phyloP scores from a whole-genome alignment of 2,888 invertebrate species.

The Parasteatoda lunata region DNA sequence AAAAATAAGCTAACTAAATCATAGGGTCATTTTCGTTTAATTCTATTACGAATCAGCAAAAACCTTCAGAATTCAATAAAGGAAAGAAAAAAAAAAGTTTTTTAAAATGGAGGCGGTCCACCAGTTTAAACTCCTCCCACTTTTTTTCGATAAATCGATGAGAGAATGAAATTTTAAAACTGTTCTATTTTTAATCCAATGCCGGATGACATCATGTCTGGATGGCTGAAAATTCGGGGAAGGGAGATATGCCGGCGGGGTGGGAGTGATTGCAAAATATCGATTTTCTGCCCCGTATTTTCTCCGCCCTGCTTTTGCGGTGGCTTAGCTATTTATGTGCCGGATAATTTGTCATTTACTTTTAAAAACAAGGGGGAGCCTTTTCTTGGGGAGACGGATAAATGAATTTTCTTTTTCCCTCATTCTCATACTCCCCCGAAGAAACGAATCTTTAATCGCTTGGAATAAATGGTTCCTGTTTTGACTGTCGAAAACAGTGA shows the following conservation, averaged over 20 bases:
- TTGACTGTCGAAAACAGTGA: too few species aligned
- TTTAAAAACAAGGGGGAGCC: constrained; percentile 27
- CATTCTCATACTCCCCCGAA: background rate
- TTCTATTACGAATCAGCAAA: too few species aligned
- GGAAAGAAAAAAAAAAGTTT: background rate
- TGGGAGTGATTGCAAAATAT: constrained; percentile 61
- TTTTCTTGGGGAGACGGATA: constrained; percentile 9
- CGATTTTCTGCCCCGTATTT: constrained; percentile 38
- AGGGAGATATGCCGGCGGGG: constrained; percentile 15
- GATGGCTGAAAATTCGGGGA: constrained; percentile 9
- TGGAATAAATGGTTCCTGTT: too few species aligned
- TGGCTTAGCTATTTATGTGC: constrained; percentile 40
- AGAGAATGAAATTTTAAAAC: constrained; percentile 46
- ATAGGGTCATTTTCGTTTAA: too few species aligned
- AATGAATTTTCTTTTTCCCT: constrained; percentile 10
- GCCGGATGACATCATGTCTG: constrained; percentile 16
- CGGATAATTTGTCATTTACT: constrained; percentile 47
- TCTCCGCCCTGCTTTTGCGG: constrained; percentile 22
- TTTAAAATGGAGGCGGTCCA: constrained; percentile 26
- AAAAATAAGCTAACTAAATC: too few species aligned
- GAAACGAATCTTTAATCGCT: too few species aligned
- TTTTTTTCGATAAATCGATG: constrained; percentile 4
- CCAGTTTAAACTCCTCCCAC: background rate
- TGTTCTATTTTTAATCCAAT: constrained; percentile 32
- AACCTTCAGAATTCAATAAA: too few species aligned